phyloP scores from a whole-genome alignment of 1,140 invertebrate genomes.

The Lucilia sericata region DNA sequence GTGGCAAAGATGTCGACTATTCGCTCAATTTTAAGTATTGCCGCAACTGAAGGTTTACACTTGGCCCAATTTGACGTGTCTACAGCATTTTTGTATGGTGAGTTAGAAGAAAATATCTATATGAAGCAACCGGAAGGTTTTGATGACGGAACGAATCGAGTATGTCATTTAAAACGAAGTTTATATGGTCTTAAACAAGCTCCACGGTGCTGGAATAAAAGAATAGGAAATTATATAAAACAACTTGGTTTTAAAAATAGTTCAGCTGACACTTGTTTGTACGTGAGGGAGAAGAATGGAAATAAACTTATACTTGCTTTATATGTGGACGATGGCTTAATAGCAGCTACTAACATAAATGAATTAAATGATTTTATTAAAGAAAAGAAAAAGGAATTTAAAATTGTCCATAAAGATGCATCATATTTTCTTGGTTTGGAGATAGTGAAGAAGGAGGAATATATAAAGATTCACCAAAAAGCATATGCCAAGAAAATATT shows the following conservation, averaged over 20 bases:
- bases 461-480: background rate
- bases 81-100: slow-evolving; percentile 39
- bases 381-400: slow-evolving; percentile 6
- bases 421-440: background rate
- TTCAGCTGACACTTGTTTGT: slow-evolving; percentile 50
- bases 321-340: slow-evolving; percentile 45
- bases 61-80: slow-evolving; percentile 52
- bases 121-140: slow-evolving; percentile 62
- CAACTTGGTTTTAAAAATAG: slow-evolving; percentile 47
- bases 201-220: slow-evolving; percentile 60
- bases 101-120: slow-evolving; percentile 7
- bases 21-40: slow-evolving; percentile 49
- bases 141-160: slow-evolving; percentile 43
- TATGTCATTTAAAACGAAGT: slow-evolving; percentile 53
- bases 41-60: slow-evolving; percentile 40
- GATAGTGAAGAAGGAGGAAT: slow-evolving; percentile 18
- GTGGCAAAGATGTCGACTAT: slow-evolving; percentile 42
- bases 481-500: background rate
- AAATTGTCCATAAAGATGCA: slow-evolving; percentile 44
- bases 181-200: slow-evolving; percentile 58
- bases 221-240: slow-evolving; percentile 49
- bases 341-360: slow-evolving; percentile 26
- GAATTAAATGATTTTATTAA: background rate
- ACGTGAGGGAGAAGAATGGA: background rate
- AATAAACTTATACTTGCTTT: slow-evolving; percentile 42